Percentiles rank a stretch among this genome's conserved stretches.
Conservation (phyloP, 2,888 invertebrate species). For the Ernsta delagoae region DNA sequence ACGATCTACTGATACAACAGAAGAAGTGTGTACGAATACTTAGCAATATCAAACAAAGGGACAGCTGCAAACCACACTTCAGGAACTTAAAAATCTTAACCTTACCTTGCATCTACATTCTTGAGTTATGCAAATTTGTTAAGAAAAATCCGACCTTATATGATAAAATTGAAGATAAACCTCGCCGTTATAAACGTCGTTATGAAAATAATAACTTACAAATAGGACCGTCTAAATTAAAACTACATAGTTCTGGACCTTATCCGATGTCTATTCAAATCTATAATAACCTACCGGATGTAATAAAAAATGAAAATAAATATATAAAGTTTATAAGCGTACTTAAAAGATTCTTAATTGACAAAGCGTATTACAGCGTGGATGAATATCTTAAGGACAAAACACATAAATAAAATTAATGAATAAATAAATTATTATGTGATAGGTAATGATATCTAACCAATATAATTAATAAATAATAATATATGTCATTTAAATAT, state of each 20-base stretch:
- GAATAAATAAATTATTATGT: background rate
- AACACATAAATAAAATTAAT: background rate
- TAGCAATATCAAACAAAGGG: background rate
- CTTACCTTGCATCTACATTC: background rate
- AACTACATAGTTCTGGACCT: background rate
- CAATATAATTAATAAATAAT: no score
- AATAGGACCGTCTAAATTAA: background rate
- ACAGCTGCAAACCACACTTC: constrained; percentile 4
- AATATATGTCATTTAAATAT: no score
- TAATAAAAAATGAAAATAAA: constrained; percentile 1
- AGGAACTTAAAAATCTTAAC: constrained; percentile 4
- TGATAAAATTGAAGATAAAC: background rate
- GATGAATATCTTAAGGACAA: background rate
- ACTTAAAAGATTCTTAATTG: background rate
- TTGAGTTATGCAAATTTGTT: constrained; percentile 4
- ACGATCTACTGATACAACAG: background rate
- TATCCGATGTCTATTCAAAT: constrained; percentile 1
- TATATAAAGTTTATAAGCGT: background rate
- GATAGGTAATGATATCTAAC: no score
- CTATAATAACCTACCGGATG: background rate
- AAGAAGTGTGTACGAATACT: constrained; percentile 1
- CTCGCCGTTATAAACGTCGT: background rate
- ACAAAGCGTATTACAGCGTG: constrained; percentile 6
- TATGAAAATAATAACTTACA: background rate
- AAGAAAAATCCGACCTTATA: background rate